A percentile compares a stretch with the other conserved stretches of the same genome.
Conservation (phyloP, 2,797 vertebrate species). For the Zonotrichia albicollis region DNA sequence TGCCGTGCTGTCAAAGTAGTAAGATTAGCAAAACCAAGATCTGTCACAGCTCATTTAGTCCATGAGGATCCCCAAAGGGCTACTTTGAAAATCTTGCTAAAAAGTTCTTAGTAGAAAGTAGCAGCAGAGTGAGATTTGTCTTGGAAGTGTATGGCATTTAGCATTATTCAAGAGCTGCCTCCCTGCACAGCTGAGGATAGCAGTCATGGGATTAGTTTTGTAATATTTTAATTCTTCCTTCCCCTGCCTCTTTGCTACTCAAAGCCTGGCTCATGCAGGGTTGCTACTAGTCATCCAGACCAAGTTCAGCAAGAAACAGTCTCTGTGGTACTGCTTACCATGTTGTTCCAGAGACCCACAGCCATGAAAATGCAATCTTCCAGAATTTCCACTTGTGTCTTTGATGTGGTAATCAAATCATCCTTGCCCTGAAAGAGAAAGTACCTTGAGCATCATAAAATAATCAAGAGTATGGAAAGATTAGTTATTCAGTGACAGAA, state of each 20-base stretch:
- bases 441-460: background rate
- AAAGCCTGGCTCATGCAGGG: background rate
- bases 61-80: background rate
- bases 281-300: rapidly evolving
- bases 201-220: background rate
- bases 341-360: conserved; percentile 75
- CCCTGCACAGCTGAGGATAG: background rate
- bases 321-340: background rate
- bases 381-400: background rate
- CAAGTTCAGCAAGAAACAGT: background rate
- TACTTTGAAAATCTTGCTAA: background rate
- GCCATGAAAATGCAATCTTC: background rate
- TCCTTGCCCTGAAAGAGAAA: conserved; percentile 42
- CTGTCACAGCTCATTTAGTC: background rate
- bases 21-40: background rate
- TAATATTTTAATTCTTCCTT: background rate
- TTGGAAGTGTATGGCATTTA: background rate
- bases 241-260: background rate
- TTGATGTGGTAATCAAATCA: background rate
- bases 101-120: background rate
- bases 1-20: background rate
- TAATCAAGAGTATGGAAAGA: background rate
- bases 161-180: background rate
- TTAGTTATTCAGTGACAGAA: background rate
- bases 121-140: background rate